These are phyloP conservation scores for Lagorchestes hirsutus DNA, from an alignment of 2,797 vertebrate species.

Conservation along the genomic window DNA sequence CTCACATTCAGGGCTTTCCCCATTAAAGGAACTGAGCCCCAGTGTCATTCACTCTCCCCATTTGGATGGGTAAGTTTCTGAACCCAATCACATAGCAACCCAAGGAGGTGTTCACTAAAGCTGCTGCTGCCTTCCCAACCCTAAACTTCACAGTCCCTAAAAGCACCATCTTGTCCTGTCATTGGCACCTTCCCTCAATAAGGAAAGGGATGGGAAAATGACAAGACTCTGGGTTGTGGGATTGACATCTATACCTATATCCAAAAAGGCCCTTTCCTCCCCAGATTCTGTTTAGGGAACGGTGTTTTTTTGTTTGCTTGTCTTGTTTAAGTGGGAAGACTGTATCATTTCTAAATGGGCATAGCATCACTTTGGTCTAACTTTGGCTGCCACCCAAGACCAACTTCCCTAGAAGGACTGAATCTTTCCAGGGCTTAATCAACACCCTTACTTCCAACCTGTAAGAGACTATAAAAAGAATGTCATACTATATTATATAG, in stretches of 20 bases:
- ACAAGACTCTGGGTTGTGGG: neutral
- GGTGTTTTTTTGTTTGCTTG: neutral
- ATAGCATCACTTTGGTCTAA: neutral
- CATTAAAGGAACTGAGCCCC: neutral
- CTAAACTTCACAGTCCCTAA: neutral
- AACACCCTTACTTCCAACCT: neutral
- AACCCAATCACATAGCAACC: neutral
- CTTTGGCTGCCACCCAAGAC: neutral
- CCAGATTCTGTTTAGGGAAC: neutral
- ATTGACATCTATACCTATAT: neutral
- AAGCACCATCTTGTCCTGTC: neutral
- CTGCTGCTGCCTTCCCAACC: neutral
- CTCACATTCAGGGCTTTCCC: neutral
- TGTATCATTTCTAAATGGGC: neutral
- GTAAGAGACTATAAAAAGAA: neutral
- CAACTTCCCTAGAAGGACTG: neutral
- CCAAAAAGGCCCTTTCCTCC: neutral
- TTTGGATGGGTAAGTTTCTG: neutral
- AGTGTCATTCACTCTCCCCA: neutral
- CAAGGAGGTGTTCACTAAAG: neutral
- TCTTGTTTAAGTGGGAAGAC: neutral
- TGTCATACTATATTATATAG: neutral
- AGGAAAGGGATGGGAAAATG: neutral
- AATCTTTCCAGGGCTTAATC: neutral
- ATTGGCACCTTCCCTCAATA: neutral